Percentiles rank a stretch among this genome's conserved stretches.
These are phyloP conservation scores for Acanthis flammea DNA, from an alignment of 2,797 vertebrate genomes.

Conservation along the genomic window DNA sequence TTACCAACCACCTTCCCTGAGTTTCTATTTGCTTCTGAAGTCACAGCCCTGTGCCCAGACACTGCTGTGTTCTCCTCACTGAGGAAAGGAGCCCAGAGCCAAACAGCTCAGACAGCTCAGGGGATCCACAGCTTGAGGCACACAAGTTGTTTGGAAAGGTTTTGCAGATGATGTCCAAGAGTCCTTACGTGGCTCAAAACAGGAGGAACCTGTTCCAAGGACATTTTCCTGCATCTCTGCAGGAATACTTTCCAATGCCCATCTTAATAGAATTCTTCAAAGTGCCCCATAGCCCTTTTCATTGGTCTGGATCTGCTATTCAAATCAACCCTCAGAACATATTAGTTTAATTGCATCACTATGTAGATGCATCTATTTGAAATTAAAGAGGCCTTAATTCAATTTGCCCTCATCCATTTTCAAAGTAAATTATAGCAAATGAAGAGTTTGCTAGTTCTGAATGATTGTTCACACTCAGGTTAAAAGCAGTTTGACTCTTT, in stretches of 20 bases:
- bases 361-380: conserved; percentile 24
- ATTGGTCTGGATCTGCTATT: not conserved
- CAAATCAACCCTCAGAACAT: not conserved
- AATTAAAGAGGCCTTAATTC: conserved; percentile 46
- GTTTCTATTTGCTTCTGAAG: not conserved
- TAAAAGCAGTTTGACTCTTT: conserved; percentile 38
- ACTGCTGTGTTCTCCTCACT: not conserved
- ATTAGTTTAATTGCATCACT: conserved; percentile 14
- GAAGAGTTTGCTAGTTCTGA: conserved; percentile 47
- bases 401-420: conserved; percentile 54
- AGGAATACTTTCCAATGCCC: not conserved
- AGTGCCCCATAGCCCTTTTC: not conserved
- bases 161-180: not conserved
- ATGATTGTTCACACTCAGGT: conserved; percentile 36
- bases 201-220: not conserved
- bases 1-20: not conserved
- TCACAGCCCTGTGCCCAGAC: not conserved
- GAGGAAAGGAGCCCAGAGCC: not conserved
- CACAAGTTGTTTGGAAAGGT: not conserved
- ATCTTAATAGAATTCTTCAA: not conserved
- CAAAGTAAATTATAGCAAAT: conserved; percentile 47
- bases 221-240: not conserved
- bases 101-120: not conserved
- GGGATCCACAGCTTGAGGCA: not conserved
- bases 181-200: rapidly evolving